Base-by-base conservation (phyloP, 2,888 invertebrate genomes). In the Dasysyrphus tricinctus region DNA sequence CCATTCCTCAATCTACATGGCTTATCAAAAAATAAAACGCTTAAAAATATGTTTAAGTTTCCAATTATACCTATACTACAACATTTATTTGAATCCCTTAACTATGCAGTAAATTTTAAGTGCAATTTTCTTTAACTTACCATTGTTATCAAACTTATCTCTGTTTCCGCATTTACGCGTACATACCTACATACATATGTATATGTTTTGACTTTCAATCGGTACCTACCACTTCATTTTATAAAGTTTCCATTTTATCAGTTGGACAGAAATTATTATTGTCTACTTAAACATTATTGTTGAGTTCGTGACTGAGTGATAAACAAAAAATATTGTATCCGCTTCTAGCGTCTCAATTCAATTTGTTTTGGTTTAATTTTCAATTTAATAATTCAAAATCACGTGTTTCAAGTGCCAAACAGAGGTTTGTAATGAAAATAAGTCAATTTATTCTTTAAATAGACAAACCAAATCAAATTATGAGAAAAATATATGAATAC, bases 231-330 rank as follows among this genome's bases (percentile, higher is more conserved):
- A 63, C 54, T 51, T 69, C 37, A 54, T 37, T 51, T 54, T 39
- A 69, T 54, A 24, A 51, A 54, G 14, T 69, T 39, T 29, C 54
- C 54, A 54, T 67, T 54, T 69, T 54, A 69, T 39, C 39, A 29
- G 24, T 11, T 61, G 81, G 84, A 54, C 72, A 59, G 75, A 76
- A 59, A 65, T 51, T 1, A 54, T n/a, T 24, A 42, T 67, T 51
- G 5, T 29, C 19, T 65, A 57, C 70, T 72, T 70, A n/a, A 65
- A 44, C 65, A 57, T 70, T 63, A 70, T 75, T 84, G 42, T 67
- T 70, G 72, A 42, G 51, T 16, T 47, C 16, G 56, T 39, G 47
- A 44, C 19, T 16, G 67, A 42, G 56, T 63, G 37, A 49, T 37
- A 49, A 34, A 16, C 16, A 34, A 16, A 47, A n/a, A 47, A 44